phyloP scores from a whole-genome alignment of 2,113 vertebrate genomes.

The Anolis carolinensis region DNA sequence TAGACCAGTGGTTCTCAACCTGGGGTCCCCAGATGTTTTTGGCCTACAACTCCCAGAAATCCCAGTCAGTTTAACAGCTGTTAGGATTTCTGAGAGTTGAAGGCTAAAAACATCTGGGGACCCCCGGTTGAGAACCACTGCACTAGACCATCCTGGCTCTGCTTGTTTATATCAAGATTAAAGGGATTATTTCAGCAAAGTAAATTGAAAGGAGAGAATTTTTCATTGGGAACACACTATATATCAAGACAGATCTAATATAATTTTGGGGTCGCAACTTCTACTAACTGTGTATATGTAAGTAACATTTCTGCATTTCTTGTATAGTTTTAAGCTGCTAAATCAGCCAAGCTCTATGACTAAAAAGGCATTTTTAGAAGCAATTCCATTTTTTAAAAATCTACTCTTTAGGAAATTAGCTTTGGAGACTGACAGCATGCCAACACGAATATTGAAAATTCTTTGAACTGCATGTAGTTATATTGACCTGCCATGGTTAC shows the following conservation, averaged over 20 bases:
- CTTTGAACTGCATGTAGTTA: not conserved
- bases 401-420: not conserved
- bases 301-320: not conserved
- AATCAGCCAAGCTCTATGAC: not conserved
- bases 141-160: no score
- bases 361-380: not conserved
- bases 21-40: no score
- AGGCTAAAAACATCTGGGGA: no score
- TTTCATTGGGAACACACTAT: not conserved
- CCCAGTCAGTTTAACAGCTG: no score
- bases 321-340: not conserved
- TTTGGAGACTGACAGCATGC: not conserved
- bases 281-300: not conserved
- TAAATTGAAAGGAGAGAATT: not conserved
- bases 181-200: not conserved
- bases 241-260: slow-evolving; percentile 7
- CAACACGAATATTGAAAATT: not conserved
- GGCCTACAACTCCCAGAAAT: no score
- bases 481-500: not conserved
- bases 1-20: no score
- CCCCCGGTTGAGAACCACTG: no score
- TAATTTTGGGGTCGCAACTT: not conserved
- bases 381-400: not conserved
- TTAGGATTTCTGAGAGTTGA: no score
- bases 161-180: not conserved